Evolutionary conservation across 2,797 vertebrate genomes (phyloP).

Genomic region (Anolis apletophallus): DNA sequence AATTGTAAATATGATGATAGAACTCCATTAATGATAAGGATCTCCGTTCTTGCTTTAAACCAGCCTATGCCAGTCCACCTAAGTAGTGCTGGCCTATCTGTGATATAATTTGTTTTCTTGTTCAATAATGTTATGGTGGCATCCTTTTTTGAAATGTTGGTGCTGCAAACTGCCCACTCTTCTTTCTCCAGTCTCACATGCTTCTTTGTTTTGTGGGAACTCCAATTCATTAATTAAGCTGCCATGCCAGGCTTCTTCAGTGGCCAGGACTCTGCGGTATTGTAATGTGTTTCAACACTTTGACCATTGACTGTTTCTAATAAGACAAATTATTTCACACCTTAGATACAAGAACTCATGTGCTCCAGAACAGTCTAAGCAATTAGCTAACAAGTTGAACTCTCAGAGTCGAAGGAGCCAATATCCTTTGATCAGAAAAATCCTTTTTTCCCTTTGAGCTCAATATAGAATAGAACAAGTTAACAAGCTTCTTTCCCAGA

Average conservation of each 20-base stretch:
- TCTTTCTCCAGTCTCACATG: neutral
- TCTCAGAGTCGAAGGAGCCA: neutral
- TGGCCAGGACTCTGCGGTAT: neutral
- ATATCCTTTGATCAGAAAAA: constrained; percentile 36
- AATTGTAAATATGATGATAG: no score
- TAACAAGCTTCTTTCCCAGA: constrained; percentile 37
- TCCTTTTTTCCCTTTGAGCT: constrained; percentile 31
- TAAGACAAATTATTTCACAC: constrained; percentile 23
- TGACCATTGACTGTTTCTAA: neutral
- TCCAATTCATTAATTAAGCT: neutral
- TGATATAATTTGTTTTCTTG: neutral
- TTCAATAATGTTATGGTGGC: neutral
- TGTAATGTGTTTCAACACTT: neutral
- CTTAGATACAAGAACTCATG: neutral
- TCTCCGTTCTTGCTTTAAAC: no score
- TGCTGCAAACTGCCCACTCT: neutral
- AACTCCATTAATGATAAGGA: no score
- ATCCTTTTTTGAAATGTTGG: neutral
- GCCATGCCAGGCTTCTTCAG: neutral
- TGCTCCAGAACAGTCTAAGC: constrained; percentile 7
- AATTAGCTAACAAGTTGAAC: constrained; percentile 37
- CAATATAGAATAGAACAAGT: constrained; percentile 60
- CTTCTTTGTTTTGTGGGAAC: neutral
- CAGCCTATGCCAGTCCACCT: no score
- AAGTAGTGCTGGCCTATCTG: neutral